These are phyloP conservation scores for Girardia tigrina DNA, from an alignment of 2,888 invertebrate genomes.

Conservation along the genomic window DNA sequence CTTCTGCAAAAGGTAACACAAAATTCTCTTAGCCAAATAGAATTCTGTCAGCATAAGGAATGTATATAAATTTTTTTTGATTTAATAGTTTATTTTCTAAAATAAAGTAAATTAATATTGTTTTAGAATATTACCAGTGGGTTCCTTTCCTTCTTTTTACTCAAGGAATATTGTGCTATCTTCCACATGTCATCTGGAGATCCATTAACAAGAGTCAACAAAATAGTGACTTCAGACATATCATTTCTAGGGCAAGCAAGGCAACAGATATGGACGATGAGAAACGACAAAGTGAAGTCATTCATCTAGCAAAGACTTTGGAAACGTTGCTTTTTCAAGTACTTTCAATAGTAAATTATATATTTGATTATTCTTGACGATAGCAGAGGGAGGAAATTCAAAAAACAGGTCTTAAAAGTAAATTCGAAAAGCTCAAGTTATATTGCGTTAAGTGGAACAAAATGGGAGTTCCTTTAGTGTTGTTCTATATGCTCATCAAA, in stretches of 20 bases:
- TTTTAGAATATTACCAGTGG: not conserved
- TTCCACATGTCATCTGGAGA: not conserved
- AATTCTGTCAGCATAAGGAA: too few relatives aligned
- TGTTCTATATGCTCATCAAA: slow-evolving; percentile 34
- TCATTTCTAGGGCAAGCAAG: not conserved
- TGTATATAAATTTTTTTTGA: too few relatives aligned
- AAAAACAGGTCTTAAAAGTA: not conserved
- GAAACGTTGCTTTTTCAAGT: not conserved
- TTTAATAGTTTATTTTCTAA: too few relatives aligned
- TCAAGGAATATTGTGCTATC: not conserved
- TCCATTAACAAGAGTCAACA: not conserved
- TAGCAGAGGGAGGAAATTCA: too few relatives aligned
- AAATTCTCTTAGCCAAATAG: too few relatives aligned
- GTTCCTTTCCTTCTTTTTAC: not conserved
- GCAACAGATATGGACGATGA: not conserved
- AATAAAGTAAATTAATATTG: too few relatives aligned
- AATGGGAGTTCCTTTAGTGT: not conserved
- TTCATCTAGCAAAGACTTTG: not conserved
- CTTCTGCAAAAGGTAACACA: too few relatives aligned
- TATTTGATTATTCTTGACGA: not conserved
- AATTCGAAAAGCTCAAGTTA: not conserved
- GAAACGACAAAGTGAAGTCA: not conserved
- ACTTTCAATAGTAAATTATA: not conserved
- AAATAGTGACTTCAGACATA: not conserved
- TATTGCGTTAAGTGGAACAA: not conserved